Conservation (phyloP, 1,140 invertebrate genomes). For the Bacillus rossius region DNA sequence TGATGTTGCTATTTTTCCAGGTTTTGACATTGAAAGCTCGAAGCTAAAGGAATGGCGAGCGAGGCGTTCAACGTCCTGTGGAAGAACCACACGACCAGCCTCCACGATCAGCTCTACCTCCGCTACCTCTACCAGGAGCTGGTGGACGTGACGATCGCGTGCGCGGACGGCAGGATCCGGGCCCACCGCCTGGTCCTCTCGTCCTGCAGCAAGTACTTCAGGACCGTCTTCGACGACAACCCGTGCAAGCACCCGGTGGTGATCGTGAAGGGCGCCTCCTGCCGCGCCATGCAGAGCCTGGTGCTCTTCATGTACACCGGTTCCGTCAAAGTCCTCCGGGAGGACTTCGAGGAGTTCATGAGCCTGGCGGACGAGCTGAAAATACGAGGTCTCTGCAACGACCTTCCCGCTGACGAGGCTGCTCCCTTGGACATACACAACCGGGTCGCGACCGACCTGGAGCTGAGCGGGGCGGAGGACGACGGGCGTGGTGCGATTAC, state of each 20-base stretch:
- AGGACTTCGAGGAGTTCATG: constrained; percentile 58
- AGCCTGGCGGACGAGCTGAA: constrained; percentile 61
- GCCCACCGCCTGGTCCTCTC: constrained; percentile 60
- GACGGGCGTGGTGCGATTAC: no score
- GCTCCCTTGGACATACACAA: no score
- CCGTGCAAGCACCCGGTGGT: constrained; percentile 67
- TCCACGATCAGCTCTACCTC: constrained; percentile 62
- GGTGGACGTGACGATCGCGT: constrained; percentile 43
- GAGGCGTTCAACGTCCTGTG: constrained; percentile 66
- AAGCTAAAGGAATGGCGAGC: constrained; percentile 42
- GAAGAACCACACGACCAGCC: constrained; percentile 68
- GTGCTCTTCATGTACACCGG: constrained; percentile 70
- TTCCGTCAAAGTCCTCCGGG: constrained; percentile 59
- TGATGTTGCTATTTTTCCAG: no score
- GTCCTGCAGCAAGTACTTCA: constrained; percentile 70
- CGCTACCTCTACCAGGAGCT: constrained; percentile 62
- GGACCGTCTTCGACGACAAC: constrained; percentile 57
- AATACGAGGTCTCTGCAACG: constrained; percentile 48
- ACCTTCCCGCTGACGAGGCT: neutral
- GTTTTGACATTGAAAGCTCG: no score
- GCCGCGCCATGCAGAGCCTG: constrained; percentile 61
- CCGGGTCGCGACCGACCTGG: no score
- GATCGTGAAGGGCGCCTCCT: constrained; percentile 60
- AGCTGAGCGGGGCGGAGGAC: no score
- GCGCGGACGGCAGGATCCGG: constrained; percentile 58